Percentiles rank a stretch among this genome's conserved stretches.
phyloP scores from a whole-genome alignment of 2,113 vertebrate genomes.

The Passer montanus region DNA sequence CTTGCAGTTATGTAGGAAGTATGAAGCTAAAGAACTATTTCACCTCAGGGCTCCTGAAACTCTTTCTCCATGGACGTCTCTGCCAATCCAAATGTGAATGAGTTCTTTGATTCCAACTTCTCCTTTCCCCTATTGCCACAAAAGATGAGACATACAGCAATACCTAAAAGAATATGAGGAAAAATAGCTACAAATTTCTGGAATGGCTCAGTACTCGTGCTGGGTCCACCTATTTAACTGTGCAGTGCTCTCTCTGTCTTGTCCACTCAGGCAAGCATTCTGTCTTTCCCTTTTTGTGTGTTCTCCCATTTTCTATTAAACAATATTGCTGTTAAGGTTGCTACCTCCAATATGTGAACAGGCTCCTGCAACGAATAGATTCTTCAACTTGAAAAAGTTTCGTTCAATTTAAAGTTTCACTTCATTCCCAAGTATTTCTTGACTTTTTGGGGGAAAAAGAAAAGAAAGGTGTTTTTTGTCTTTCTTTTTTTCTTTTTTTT shows the following conservation, averaged over 20 bases:
- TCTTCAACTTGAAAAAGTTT: constrained; percentile 45
- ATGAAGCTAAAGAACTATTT: background rate
- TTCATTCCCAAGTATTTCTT: background rate
- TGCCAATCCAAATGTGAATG: background rate
- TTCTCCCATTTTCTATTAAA: constrained; percentile 2
- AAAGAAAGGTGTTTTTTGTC: background rate
- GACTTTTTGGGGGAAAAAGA: background rate
- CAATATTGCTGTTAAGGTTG: background rate
- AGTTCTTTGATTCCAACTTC: background rate
- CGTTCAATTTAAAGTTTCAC: constrained; percentile 20
- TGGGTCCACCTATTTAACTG: background rate
- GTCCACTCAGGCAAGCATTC: background rate
- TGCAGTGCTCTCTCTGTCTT: background rate
- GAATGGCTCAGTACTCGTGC: background rate
- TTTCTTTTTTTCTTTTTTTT: background rate
- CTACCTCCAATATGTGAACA: background rate
- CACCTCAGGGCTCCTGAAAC: background rate
- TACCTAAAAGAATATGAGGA: background rate
- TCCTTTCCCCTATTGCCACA: background rate
- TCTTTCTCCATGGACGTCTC: background rate
- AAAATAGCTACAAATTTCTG: background rate
- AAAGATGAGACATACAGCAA: background rate
- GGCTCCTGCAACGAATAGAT: background rate
- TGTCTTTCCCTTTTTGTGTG: background rate
- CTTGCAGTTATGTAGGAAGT: background rate